A percentile compares a stretch with the other conserved stretches of the same genome.
Evolutionary conservation across 2,113 vertebrate genomes (phyloP).

Genomic region (Sturnira hondurensis): DNA sequence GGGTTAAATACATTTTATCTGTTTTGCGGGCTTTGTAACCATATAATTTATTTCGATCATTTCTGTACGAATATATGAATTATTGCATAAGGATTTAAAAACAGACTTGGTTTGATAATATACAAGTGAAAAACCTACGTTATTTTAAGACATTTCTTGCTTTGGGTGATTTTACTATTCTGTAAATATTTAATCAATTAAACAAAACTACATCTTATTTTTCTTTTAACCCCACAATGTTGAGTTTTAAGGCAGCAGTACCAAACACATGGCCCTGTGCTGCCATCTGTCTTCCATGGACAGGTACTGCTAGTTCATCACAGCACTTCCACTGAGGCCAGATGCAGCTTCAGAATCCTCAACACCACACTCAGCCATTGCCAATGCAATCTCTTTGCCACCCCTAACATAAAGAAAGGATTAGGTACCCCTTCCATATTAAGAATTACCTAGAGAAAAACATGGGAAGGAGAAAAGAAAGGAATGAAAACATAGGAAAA

Average conservation of each 20-base stretch:
- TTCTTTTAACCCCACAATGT: background rate
- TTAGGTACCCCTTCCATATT: background rate
- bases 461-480: background rate
- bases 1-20: background rate
- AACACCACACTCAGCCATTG: background rate
- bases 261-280: fast-evolving
- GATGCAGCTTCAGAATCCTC: background rate
- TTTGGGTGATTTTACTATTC: background rate
- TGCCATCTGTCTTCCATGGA: background rate
- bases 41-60: background rate
- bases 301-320: background rate
- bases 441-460: background rate
- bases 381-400: background rate
- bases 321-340: background rate
- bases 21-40: background rate
- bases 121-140: background rate
- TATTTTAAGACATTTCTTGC: background rate
- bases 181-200: background rate
- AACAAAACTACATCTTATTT: background rate
- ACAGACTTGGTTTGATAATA: background rate
- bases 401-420: background rate
- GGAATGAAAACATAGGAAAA: background rate
- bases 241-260: background rate
- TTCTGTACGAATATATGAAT: background rate
- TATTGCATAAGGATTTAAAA: background rate